Conservation (phyloP, 1,140 invertebrate genomes). For the Drosophila tropicalis region DNA sequence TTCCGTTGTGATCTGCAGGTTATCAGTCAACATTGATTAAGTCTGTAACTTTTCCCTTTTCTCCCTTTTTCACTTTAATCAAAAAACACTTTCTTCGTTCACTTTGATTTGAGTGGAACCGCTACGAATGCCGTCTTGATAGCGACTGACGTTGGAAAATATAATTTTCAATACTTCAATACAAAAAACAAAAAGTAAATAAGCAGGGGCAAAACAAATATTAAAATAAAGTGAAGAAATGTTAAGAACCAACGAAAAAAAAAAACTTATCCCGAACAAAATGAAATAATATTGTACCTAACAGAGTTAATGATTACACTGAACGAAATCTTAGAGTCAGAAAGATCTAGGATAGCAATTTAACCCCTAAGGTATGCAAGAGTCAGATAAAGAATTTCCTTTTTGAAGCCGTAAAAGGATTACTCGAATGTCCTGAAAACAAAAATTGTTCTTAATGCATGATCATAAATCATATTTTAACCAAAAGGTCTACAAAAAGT, state of each 20-base stretch:
- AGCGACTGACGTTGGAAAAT: slow-evolving; percentile 61
- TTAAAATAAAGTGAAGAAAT: slow-evolving; percentile 17
- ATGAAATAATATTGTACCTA: slow-evolving; percentile 49
- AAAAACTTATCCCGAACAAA: slow-evolving; percentile 31
- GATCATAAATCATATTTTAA: too few relatives aligned
- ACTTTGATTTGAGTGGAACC: slow-evolving; percentile 34
- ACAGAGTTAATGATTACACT: slow-evolving; percentile 46
- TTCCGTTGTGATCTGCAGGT: not conserved
- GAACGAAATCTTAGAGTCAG: slow-evolving; percentile 28
- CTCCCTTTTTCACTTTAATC: not conserved
- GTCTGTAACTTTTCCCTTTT: not conserved
- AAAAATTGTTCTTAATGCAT: too few relatives aligned
- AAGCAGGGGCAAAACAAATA: slow-evolving; percentile 16
- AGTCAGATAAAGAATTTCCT: too few relatives aligned
- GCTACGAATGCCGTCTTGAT: slow-evolving; percentile 65
- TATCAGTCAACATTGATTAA: not conserved
- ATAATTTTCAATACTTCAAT: slow-evolving; percentile 39
- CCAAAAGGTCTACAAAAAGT: too few relatives aligned
- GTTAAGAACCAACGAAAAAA: slow-evolving; percentile 42
- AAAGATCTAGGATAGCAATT: too few relatives aligned
- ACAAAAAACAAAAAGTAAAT: slow-evolving; percentile 12
- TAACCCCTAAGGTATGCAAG: too few relatives aligned
- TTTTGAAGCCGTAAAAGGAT: too few relatives aligned
- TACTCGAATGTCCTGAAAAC: too few relatives aligned
- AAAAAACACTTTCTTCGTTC: slow-evolving; percentile 13